Percentiles rank a stretch among this genome's conserved stretches.
Evolutionary conservation across 1,140 invertebrate genomes (phyloP).

Genomic region (Lanistes nyassanus): DNA sequence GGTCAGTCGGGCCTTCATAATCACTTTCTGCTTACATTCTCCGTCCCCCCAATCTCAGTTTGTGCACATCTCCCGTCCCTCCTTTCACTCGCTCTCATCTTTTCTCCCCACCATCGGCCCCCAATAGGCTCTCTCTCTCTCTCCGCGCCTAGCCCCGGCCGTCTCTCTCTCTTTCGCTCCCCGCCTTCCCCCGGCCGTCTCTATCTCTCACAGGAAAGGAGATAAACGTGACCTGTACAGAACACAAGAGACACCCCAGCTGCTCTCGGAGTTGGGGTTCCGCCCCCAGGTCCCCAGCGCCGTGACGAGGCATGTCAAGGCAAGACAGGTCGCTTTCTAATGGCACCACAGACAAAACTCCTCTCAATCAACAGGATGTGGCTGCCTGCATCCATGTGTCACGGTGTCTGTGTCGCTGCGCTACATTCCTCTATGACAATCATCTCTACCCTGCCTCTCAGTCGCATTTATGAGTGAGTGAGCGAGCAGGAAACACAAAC

Average conservation of each 20-base stretch:
- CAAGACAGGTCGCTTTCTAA: neutral
- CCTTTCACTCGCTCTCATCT: neutral
- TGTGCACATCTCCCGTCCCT: neutral
- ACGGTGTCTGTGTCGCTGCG: too few species aligned
- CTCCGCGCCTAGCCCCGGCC: neutral
- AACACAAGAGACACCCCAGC: neutral
- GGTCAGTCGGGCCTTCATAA: neutral
- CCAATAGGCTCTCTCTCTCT: neutral
- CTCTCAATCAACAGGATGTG: too few species aligned
- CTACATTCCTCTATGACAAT: too few species aligned
- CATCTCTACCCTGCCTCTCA: too few species aligned
- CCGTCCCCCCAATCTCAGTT: neutral
- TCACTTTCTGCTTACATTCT: neutral
- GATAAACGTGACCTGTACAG: neutral
- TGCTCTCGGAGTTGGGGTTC: too few species aligned
- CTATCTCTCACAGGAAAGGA: neutral
- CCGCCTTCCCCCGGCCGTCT: neutral
- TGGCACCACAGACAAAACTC: too few species aligned
- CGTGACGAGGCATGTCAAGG: too few species aligned
- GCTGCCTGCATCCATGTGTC: too few species aligned
- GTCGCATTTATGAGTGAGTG: too few species aligned
- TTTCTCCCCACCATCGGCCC: neutral
- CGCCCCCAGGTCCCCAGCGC: too few species aligned
- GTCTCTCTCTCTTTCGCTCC: constrained; percentile 2
- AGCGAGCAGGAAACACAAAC: too few species aligned